These are phyloP conservation scores for Lucilia cuprina DNA, from an alignment of 1,140 invertebrate genomes.

Conservation along the genomic window DNA sequence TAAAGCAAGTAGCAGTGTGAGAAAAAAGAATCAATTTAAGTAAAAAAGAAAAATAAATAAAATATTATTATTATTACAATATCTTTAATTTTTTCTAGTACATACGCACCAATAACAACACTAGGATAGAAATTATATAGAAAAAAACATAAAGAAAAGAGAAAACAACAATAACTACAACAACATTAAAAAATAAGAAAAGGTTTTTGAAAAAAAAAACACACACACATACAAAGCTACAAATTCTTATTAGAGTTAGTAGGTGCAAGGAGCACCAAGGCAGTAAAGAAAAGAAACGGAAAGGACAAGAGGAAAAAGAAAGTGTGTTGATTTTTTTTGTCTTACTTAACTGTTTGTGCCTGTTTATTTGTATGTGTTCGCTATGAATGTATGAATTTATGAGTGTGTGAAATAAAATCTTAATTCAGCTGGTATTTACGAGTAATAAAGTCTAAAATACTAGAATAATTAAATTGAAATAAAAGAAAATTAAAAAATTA, in stretches of 20 bases:
- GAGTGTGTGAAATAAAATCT: not conserved
- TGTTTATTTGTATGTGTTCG: not conserved
- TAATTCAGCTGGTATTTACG: conserved; percentile 14
- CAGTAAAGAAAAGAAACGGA: too few relatives aligned
- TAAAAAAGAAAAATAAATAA: not conserved
- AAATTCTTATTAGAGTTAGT: not conserved
- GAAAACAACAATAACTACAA: not conserved
- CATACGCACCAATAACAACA: not conserved
- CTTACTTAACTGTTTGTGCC: not conserved
- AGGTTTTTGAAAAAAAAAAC: not conserved
- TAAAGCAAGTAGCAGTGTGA: not conserved
- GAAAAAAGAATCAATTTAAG: not conserved
- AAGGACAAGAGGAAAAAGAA: not conserved
- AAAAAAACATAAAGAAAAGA: not conserved
- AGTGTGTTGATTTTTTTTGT: not conserved
- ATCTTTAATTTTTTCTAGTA: not conserved
- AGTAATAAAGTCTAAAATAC: not conserved
- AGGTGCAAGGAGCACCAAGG: too few relatives aligned
- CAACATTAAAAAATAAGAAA: not conserved
- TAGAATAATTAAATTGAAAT: not conserved
- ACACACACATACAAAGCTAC: not conserved
- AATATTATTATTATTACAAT: not conserved
- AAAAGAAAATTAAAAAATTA: not conserved
- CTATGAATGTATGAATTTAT: not conserved
- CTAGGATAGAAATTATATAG: not conserved